Evolutionary conservation across 2,797 vertebrate genomes (phyloP), one percentile per base, ranked within the genome.

Genomic region (Sitta carolinensis): DNA sequence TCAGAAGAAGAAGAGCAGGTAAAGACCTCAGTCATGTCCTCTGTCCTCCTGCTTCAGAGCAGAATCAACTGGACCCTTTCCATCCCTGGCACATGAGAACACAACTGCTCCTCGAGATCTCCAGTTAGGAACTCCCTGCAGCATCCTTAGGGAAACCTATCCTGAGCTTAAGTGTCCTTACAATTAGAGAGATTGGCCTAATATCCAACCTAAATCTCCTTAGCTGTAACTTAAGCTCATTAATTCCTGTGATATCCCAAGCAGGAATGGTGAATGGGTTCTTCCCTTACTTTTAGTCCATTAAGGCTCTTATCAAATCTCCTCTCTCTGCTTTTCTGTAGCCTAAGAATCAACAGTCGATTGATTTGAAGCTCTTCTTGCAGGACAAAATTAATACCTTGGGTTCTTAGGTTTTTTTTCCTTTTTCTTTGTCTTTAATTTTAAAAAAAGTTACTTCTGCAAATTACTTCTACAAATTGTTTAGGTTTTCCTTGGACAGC

Each of bases 151-250:
- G 57, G 87, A 94, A 87, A 91, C 83, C 63, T 92, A 45, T 57
- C 45, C 89, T 68, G 34, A 70, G 72, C 87, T 93, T 68, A 74
- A 82, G 10, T 77, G 62, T 87, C 62, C 87, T 77, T 80, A 83
- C 42, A 91, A 62, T 83, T 91, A 85, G 21, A 72, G 83, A 91
- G 57, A 78, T 93, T 85, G 89, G 67, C 38, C 22, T 72, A 61
- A 70, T 87, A 96, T 96, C 89, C 91, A 85, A 72, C 79, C 61
- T 85, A 94, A 95, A 87, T 96, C 91, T 94, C 61, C 72, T 74
- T 85, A 72, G 89, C 79, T 94, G 26, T 11, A 80, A 80, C 23
- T 83, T 91, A 87, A 93, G 57, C 68, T 87, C 61, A 27, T 85
- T 91, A 91, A 90, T 77, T 95, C 82, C 84, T 62, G 20, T 70